phyloP scores from a whole-genome alignment of 2,888 invertebrate species.

The Meteorus cinctellus region DNA sequence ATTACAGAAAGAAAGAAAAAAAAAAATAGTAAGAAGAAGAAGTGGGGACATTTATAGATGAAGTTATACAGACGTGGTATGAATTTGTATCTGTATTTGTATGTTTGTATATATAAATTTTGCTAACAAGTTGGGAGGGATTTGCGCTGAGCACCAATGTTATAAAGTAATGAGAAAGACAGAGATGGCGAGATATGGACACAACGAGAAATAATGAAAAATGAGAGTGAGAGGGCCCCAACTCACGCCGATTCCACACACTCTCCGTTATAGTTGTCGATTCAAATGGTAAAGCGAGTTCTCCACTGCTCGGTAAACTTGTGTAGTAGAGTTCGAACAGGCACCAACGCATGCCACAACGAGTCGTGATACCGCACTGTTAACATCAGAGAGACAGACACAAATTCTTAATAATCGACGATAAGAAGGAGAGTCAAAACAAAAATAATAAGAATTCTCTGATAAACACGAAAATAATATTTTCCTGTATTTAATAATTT shows the following conservation, averaged over 20 bases:
- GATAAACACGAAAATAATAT: neutral
- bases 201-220: slow-evolving; percentile 31
- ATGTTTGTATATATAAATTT: slow-evolving; percentile 8
- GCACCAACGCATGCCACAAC: slow-evolving; percentile 59
- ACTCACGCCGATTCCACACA: slow-evolving; percentile 35
- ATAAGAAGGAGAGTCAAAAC: neutral
- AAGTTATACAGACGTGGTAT: neutral
- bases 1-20: neutral
- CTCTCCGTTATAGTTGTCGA: slow-evolving; percentile 14
- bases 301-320: slow-evolving; percentile 42
- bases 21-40: neutral
- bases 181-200: slow-evolving; percentile 18
- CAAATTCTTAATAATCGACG: neutral
- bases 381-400: slow-evolving; percentile 51
- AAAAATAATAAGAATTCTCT: neutral
- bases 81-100: neutral
- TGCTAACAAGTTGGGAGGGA: slow-evolving; percentile 15
- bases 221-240: slow-evolving; percentile 43
- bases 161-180: slow-evolving; percentile 1
- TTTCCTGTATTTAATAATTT: neutral
- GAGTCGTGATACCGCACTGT: slow-evolving; percentile 61
- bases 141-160: neutral
- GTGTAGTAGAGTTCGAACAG: slow-evolving; percentile 57
- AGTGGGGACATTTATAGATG: slow-evolving; percentile 4
- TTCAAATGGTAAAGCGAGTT: slow-evolving; percentile 46